Percentiles rank a stretch among this genome's conserved stretches.
phyloP scores from a whole-genome alignment of 2,888 invertebrate species.

The Plusia festucae region DNA sequence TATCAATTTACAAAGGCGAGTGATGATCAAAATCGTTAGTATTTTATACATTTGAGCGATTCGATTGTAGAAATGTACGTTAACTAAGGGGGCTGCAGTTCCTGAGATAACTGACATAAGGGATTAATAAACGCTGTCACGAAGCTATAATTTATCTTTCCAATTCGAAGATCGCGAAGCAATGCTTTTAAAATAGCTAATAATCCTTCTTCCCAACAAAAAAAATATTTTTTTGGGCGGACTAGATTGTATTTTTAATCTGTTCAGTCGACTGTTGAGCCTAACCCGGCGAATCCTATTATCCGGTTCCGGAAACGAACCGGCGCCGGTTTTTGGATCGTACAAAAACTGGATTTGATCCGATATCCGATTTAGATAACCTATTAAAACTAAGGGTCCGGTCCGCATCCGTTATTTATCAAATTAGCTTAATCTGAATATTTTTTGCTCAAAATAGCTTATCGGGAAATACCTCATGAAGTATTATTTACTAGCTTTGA shows the following conservation, averaged over 20 bases:
- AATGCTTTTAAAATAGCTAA: neutral
- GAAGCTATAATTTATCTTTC: too few species aligned
- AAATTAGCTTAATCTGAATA: neutral
- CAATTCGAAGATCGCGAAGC: neutral
- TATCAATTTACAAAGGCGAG: neutral
- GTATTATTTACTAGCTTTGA: too few species aligned
- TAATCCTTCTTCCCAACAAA: neutral
- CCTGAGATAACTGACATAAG: too few species aligned
- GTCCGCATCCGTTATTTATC: neutral
- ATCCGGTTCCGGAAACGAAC: slow-evolving; percentile 23
- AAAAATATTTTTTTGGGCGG: neutral
- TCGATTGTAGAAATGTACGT: too few species aligned
- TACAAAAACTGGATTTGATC: slow-evolving; percentile 26
- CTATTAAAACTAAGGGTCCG: neutral
- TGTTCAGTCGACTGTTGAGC: slow-evolving; percentile 6
- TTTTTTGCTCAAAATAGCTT: neutral
- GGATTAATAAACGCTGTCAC: too few species aligned
- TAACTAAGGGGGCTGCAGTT: too few species aligned
- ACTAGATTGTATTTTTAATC: slow-evolving; percentile 14
- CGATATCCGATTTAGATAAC: slow-evolving; percentile 18
- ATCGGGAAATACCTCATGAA: too few species aligned
- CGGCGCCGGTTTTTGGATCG: neutral
- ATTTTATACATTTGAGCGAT: too few species aligned
- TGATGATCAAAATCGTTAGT: neutral
- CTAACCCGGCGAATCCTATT: slow-evolving; percentile 25